Base-by-base conservation (phyloP, 2,797 vertebrate genomes). In the Pelochelys cantorii region DNA sequence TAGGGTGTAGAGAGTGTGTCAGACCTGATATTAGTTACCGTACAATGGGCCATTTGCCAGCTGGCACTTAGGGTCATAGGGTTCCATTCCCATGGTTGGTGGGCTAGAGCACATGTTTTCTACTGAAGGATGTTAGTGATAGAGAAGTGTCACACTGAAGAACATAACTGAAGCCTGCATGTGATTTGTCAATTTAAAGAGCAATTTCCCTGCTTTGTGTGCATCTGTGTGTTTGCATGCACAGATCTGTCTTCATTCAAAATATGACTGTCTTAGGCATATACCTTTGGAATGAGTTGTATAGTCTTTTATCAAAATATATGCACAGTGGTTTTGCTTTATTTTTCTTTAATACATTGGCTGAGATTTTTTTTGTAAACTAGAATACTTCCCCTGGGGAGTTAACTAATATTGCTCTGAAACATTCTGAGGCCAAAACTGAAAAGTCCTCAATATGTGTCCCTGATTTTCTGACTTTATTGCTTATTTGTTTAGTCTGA, bases 401-500 rank as follows among this genome's bases (percentile, higher is more conserved):
- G 90, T 97, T 95, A 97, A 87, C 78, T 90, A 96, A 96, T 94
- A 95, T 93, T 82, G 94, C 89, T 92, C 68, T 85, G 90, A 96
- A 97, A 90, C 1, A 3, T 95, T 95, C 87, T 59, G 83, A 94
- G 93, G 90, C 84, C 87, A 93, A 87, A 77, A 95, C 59, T 96
- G 95, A 95, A 94, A 95, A 97, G 77, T 90, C 94, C 84, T 96
- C 89, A 95, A 89, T 93, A 90, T 94, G 55, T 78, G 83, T 93
- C 86, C 96, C 90, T 94, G 94, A 96, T 96, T 96, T 95, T 97
- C 92, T 92, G 94, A 94, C 74, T 95, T 93, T 90, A 12, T 84
- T 97, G 92, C 86, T 97, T 97, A 97, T 97, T 97, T 97, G 93
- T 95, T 97, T 97, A 95, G 90, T 87, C 96, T 97, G 95, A 97